Evolutionary conservation across 1,140 invertebrate species (phyloP).

Genomic region (Idris sp.): DNA sequence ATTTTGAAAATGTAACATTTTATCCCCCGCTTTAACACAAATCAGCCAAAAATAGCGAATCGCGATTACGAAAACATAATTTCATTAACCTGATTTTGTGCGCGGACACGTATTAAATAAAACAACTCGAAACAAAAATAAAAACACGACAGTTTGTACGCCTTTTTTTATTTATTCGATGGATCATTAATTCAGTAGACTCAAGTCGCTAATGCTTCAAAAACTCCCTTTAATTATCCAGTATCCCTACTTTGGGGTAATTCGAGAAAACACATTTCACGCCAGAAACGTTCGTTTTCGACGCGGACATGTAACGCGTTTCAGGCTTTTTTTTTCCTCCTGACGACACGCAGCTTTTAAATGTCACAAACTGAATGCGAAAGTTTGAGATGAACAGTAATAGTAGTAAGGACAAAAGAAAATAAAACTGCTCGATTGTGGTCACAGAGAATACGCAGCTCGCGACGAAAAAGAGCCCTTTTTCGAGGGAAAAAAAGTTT

Average conservation of each 20-base stretch:
- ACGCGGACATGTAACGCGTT: constrained; percentile 28
- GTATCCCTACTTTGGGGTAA: constrained; percentile 3
- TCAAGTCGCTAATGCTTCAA: constrained; percentile 2
- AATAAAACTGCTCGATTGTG: constrained; percentile 35
- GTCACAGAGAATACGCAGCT: constrained; percentile 25
- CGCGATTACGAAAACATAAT: constrained; percentile 30
- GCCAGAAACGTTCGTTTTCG: constrained; percentile 41
- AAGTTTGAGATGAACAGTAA: constrained; percentile 18
- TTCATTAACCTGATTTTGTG: constrained; percentile 35
- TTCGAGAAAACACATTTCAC: constrained; percentile 34
- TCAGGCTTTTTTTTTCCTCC: constrained; percentile 21
- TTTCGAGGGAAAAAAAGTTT: constrained; percentile 14
- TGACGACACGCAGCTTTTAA: constrained; percentile 40
- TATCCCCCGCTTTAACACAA: too few relatives aligned
- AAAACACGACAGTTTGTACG: constrained; percentile 4
- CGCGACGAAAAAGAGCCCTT: constrained; percentile 11
- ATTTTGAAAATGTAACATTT: too few relatives aligned
- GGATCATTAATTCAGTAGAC: constrained; percentile 28
- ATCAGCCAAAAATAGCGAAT: constrained; percentile 19
- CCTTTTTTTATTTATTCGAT: constrained; percentile 9
- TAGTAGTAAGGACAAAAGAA: not conserved
- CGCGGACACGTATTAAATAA: constrained; percentile 27
- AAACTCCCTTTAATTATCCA: constrained; percentile 25
- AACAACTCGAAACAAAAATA: constrained; percentile 28
- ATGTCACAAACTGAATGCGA: constrained; percentile 27